Percentiles rank a stretch among this genome's conserved stretches.
Evolutionary conservation across 1,140 invertebrate genomes (phyloP).

Genomic region (Tribolium madens): DNA sequence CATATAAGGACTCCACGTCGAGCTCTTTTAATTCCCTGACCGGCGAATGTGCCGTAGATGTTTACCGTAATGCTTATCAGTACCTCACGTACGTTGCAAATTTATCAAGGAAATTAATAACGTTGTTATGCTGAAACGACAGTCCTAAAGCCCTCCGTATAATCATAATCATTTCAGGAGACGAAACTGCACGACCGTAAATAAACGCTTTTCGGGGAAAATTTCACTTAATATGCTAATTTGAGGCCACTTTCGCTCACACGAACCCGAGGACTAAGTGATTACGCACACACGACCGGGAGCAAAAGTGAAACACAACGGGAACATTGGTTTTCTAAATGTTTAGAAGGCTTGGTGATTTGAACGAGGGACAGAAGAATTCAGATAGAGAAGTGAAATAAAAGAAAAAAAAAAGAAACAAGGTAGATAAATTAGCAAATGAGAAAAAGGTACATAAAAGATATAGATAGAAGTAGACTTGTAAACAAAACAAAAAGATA

Average conservation of each 20-base stretch:
- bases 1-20: constrained; percentile 45
- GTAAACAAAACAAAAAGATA: no score
- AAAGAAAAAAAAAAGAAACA: no score
- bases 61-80: constrained; percentile 42
- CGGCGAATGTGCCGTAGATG: constrained; percentile 30
- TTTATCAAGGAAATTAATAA: constrained; percentile 45
- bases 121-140: not conserved
- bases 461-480: no score
- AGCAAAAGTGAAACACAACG: not conserved
- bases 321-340: no score
- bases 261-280: not conserved
- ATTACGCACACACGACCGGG: not conserved
- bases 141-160: not conserved
- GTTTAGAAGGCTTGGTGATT: no score
- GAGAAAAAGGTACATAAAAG: no score
- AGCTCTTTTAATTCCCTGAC: constrained; percentile 35
- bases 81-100: constrained; percentile 43
- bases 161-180: constrained; percentile 2
- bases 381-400: no score
- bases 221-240: not conserved
- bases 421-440: no score
- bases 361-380: no score
- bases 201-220: constrained; percentile 19
- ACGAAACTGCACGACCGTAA: constrained; percentile 4
- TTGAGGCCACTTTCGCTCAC: not conserved